Base-by-base conservation (phyloP, 2,797 vertebrate species). In the Sebastes matsubarae region DNA sequence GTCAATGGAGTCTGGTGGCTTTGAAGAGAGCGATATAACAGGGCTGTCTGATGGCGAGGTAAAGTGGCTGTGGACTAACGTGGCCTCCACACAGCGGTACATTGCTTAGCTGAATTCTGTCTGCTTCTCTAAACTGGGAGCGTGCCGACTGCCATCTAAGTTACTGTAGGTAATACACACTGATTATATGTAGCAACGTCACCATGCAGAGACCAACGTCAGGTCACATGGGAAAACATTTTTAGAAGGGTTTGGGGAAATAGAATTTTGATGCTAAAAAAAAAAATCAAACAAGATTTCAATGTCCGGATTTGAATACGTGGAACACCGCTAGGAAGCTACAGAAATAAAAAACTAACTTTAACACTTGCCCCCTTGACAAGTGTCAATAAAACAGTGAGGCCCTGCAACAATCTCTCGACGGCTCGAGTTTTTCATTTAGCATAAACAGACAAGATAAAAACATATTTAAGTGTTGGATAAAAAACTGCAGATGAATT, bases 331-430 rank as follows among this genome's bases (percentile, higher is more conserved):
- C 11, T 63, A 22, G 7, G 55, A 58, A 63, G 20, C 5, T 64
- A 14, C 61, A 38, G n/a, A 16, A 36, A 36, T 14, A 14, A n/a
- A n/a, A 24, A 64, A 55, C 20, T 22, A 22, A 36, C 7, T 64
- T 22, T 0, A 64, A 64, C n/a, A 64, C 52, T 46, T 46, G 14
- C 42, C 42, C 42, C 42, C 42, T 46, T 18, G 42, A 86, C 89
- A 88, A 77, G 76, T 79, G 87, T 91, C 85, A 82, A 67, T 68
- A 79, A 86, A 83, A 71, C 82, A 60, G 70, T 16, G 50, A 77
- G 55, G 55, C 60, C 65, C 55, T 25, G 32, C 42, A 65, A 82
- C 52, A 57, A 70, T 85, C 81, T 81, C 76, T 69, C 63, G 75
- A 78, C 34, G 61, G 66, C 82, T 79, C 34, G 46, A 25, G 30